phyloP scores from a whole-genome alignment of 1,140 invertebrate genomes.

The Liolophura sinensis region DNA sequence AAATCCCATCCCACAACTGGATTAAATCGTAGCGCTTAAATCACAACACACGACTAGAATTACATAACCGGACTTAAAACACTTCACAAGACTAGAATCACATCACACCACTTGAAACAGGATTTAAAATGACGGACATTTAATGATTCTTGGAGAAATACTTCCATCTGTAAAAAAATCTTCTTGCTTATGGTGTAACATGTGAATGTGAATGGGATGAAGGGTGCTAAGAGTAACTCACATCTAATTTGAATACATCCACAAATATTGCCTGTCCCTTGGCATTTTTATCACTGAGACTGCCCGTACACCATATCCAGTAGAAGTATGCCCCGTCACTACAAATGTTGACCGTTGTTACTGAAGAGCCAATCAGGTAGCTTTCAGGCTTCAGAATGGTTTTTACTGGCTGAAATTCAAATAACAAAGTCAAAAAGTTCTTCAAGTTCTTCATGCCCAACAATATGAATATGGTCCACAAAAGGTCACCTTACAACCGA shows the following conservation, averaged over 20 bases:
- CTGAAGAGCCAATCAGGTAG: constrained; percentile 22
- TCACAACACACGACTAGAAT: too few relatives aligned
- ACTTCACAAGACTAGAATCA: too few relatives aligned
- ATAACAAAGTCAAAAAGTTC: too few relatives aligned
- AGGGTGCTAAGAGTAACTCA: constrained; percentile 24
- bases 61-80: too few relatives aligned
- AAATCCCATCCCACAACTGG: too few relatives aligned
- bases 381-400: constrained; percentile 32
- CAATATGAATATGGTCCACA: background rate
- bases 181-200: too few relatives aligned
- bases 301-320: constrained; percentile 52
- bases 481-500: background rate
- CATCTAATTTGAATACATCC: constrained; percentile 41
- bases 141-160: too few relatives aligned
- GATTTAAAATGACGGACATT: too few relatives aligned
- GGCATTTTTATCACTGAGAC: constrained; percentile 38
- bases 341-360: constrained; percentile 50
- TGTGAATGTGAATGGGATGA: too few relatives aligned
- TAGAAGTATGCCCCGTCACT: constrained; percentile 54
- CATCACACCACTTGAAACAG: too few relatives aligned
- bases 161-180: too few relatives aligned
- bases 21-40: too few relatives aligned
- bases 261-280: constrained; percentile 48
- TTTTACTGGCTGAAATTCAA: constrained; percentile 26
- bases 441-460: background rate